Conservation (phyloP, 37 sponge, comb jelly and placozoan genomes). For the Beroe ovata region DNA sequence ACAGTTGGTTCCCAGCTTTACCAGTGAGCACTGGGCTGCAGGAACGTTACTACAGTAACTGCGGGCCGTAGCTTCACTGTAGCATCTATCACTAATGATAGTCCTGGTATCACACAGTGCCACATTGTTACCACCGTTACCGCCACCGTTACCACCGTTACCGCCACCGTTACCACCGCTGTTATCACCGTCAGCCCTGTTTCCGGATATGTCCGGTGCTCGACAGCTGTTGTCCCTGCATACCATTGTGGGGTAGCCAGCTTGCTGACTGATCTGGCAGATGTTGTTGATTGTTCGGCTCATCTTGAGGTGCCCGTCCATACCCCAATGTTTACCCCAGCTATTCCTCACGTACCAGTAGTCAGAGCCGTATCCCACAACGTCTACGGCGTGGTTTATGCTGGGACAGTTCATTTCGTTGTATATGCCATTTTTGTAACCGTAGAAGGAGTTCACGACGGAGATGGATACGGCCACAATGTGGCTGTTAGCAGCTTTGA, state of each 20-base stretch:
- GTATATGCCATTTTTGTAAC: neutral
- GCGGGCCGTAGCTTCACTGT: too few species aligned
- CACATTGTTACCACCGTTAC: neutral
- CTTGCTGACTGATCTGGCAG: conserved; percentile 1
- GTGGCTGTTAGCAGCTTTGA: neutral
- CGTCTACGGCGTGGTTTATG: conserved; percentile 30
- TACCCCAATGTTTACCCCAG: conserved; percentile 41
- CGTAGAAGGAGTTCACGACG: neutral
- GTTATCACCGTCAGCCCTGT: neutral
- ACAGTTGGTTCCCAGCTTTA: too few species aligned
- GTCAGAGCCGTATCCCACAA: conserved; percentile 6
- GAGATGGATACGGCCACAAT: neutral
- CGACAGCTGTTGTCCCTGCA: neutral
- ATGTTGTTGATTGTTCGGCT: conserved; percentile 2
- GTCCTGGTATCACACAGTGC: too few species aligned
- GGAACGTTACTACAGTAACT: too few species aligned
- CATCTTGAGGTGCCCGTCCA: neutral
- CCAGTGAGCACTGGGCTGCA: too few species aligned
- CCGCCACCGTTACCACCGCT: neutral
- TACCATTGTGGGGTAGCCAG: neutral
- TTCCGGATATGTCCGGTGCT: neutral
- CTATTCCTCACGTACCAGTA: conserved; percentile 58
- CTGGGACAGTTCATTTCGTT: neutral
- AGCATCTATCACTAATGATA: too few species aligned
- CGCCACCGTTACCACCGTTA: neutral